Conservation (phyloP, 2,888 invertebrate genomes). For the Chalcis sispes region DNA sequence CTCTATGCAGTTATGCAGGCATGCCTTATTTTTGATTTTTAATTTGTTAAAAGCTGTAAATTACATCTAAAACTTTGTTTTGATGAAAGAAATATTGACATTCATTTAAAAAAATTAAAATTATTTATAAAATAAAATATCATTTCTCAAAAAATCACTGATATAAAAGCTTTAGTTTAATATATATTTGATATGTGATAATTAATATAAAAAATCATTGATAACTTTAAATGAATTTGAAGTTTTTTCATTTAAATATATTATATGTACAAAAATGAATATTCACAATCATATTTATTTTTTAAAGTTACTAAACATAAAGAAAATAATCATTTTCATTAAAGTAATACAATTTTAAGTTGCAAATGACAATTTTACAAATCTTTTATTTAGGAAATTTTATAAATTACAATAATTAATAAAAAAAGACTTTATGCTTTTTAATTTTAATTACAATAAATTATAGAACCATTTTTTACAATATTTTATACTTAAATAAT, state of each 20-base stretch:
- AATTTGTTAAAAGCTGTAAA: conserved; percentile 54
- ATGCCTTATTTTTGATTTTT: conserved; percentile 44
- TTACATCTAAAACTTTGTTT: neutral
- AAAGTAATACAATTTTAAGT: too few species aligned
- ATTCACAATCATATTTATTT: too few species aligned
- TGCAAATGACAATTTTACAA: too few species aligned
- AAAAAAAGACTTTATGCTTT: too few species aligned
- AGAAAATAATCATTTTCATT: too few species aligned
- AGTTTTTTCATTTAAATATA: too few species aligned
- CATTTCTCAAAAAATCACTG: too few species aligned
- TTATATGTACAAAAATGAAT: too few species aligned
- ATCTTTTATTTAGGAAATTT: too few species aligned
- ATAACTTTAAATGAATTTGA: neutral
- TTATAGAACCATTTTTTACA: conserved; percentile 6
- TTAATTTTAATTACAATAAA: neutral
- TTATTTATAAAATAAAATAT: neutral
- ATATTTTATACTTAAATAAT: neutral
- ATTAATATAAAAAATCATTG: neutral
- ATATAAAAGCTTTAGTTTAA: too few species aligned
- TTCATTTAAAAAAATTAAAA: neutral
- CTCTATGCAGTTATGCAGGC: conserved; percentile 48
- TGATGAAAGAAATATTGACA: neutral
- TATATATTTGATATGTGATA: neutral
- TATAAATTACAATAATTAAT: neutral
- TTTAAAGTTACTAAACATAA: too few species aligned